These are phyloP conservation scores for Nymphalis urticae DNA, from an alignment of 2,888 invertebrate species.

Conservation along the genomic window DNA sequence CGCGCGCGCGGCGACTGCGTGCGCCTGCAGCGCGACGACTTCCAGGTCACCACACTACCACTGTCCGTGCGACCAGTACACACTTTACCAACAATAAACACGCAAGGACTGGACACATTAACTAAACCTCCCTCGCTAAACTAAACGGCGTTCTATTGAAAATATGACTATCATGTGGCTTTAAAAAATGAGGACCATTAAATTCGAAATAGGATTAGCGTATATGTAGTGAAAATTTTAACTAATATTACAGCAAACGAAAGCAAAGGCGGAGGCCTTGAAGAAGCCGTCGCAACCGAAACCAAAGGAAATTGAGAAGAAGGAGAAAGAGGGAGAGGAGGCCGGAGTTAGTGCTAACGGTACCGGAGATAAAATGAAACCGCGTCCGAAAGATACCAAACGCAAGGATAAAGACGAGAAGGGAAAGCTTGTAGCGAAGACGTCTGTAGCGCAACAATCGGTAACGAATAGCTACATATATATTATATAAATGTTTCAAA, in stretches of 20 bases:
- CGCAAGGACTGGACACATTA: no score
- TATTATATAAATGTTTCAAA: no score
- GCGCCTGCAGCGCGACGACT: slow-evolving; percentile 85
- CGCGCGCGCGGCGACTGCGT: slow-evolving; percentile 89
- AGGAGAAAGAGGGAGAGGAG: slow-evolving; percentile 47
- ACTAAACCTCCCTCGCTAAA: no score
- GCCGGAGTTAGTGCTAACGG: neutral
- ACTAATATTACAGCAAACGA: slow-evolving; percentile 59
- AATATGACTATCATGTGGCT: neutral
- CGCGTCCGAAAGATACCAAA: slow-evolving; percentile 38
- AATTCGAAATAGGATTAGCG: neutral
- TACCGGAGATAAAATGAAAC: slow-evolving; percentile 52
- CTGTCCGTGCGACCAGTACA: no score
- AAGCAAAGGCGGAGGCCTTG: slow-evolving; percentile 82
- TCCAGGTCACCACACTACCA: slow-evolving; percentile 68
- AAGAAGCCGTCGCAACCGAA: slow-evolving; percentile 74
- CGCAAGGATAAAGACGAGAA: slow-evolving; percentile 50
- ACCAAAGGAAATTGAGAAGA: slow-evolving; percentile 62
- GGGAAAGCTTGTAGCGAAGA: slow-evolving; percentile 50
- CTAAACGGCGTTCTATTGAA: no score
- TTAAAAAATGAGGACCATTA: no score
- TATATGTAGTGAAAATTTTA: neutral
- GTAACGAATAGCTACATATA: slow-evolving; percentile 39
- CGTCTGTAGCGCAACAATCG: slow-evolving; percentile 48
- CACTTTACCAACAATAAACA: no score